phyloP scores from a whole-genome alignment of 2,113 vertebrate species.

The Plecturocebus donacophilus region DNA sequence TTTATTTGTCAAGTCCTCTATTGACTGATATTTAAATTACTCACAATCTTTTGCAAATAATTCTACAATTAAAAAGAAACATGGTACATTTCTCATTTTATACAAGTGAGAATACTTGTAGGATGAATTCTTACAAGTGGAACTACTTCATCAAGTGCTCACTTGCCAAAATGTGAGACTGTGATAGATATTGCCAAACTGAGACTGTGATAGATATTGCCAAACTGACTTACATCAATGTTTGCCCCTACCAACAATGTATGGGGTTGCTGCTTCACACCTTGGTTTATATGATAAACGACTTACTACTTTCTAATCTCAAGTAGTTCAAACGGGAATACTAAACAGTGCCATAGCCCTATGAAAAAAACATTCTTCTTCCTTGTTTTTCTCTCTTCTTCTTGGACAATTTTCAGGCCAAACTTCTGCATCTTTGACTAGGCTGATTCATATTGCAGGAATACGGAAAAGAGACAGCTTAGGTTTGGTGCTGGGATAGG shows the following conservation, averaged over 20 bases:
- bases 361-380: constrained; percentile 13
- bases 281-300: background rate
- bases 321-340: background rate
- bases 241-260: background rate
- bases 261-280: background rate
- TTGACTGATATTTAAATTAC: background rate
- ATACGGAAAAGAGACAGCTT: constrained; percentile 71
- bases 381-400: constrained; percentile 59
- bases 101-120: background rate
- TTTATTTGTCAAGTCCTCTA: background rate
- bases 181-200: background rate
- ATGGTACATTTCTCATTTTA: background rate
- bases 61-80: background rate
- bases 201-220: background rate
- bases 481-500: constrained; percentile 77
- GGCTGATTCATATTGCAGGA: constrained; percentile 83
- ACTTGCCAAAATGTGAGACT: background rate
- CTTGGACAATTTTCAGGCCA: background rate
- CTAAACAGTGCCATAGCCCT: background rate
- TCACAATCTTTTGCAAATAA: constrained; percentile 6
- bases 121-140: background rate
- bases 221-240: background rate
- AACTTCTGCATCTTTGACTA: constrained; percentile 79
- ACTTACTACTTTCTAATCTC: background rate
- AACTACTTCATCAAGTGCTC: background rate